phyloP scores from a whole-genome alignment of 2,888 invertebrate genomes.

The Chaitophorus viminalis region DNA sequence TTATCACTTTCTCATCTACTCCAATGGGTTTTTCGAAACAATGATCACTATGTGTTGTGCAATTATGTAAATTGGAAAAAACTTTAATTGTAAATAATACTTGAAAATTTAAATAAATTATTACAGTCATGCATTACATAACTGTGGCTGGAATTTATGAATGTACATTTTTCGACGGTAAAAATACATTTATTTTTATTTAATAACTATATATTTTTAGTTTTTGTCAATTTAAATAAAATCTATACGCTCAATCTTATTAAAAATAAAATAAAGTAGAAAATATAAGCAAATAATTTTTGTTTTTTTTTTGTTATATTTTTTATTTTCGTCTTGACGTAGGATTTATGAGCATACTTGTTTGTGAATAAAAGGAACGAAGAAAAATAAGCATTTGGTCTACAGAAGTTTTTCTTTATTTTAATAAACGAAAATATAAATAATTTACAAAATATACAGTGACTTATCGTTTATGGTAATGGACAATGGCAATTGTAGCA shows the following conservation, averaged over 20 bases:
- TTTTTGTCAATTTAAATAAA: conserved; percentile 28
- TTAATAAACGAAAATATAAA: neutral
- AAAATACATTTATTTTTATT: neutral
- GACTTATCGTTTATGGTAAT: neutral
- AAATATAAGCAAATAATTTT: neutral
- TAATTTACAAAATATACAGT: neutral
- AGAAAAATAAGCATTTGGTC: neutral
- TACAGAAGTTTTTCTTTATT: neutral
- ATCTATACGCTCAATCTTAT: neutral
- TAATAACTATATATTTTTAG: conserved; percentile 5
- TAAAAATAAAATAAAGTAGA: neutral
- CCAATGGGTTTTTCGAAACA: conserved; percentile 33
- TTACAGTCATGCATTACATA: neutral
- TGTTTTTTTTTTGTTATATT: conserved; percentile 24
- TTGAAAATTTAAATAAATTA: conserved; percentile 27
- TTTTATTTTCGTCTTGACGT: neutral
- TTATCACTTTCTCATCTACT: conserved; percentile 36
- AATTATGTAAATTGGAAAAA: conserved; percentile 47
- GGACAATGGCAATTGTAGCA: neutral
- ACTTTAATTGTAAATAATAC: conserved; percentile 22
- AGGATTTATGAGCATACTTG: conserved; percentile 4
- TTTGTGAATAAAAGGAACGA: neutral
- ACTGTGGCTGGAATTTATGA: neutral
- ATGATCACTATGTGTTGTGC: neutral
- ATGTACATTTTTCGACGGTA: conserved; percentile 2